Evolutionary conservation across 2,797 vertebrate species (phyloP), one percentile per base, ranked within the genome.

Genomic region (Eulemur coronatus): DNA sequence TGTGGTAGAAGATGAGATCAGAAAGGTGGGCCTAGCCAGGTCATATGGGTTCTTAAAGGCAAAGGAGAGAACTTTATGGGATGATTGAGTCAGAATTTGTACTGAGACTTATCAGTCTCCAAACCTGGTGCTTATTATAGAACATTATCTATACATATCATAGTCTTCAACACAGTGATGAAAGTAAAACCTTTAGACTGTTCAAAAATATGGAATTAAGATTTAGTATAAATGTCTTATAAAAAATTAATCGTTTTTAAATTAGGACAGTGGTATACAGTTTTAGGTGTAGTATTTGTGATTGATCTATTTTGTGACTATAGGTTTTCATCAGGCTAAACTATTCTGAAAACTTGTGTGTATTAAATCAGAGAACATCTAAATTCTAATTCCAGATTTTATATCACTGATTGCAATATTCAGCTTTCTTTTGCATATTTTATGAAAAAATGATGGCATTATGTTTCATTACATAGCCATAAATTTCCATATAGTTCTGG

Each of bases 191-290:
- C 10, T 52, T 93, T 38, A n/a, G 46, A 28, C 24, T 96, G 12
- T 94, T 89, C 82, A 86, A 97, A 96, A 75, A 43, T 63, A 69
- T n/a, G 2, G 69, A 91, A 82, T 75, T 75, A 84, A 79, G 14
- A 46, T 35, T 1, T 50, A 94, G 65, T 84, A 69, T 43, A 52
- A 91, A 50, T 86, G 0, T 78, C 73, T 97, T 87, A 5, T 52
- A 88, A 94, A 73, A 96, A 52, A 96, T 69, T 18, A 95, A 72
- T 89, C n/a, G 79, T 82, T 67, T 92, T 63, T 63, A 93, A 88
- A 81, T 57, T 65, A 91, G 4, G 41, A 76, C 72, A 78, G 50
- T 59, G 81, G 81, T 38, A 57, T 52, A 55, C 4, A 75, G 48
- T 78, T 76, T 94, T 86, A 75, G 72, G 1, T 3, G 20, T 78